These are phyloP conservation scores for Ichneumoninae sp. DNA, from an alignment of 2,888 invertebrate species.

Conservation along the genomic window DNA sequence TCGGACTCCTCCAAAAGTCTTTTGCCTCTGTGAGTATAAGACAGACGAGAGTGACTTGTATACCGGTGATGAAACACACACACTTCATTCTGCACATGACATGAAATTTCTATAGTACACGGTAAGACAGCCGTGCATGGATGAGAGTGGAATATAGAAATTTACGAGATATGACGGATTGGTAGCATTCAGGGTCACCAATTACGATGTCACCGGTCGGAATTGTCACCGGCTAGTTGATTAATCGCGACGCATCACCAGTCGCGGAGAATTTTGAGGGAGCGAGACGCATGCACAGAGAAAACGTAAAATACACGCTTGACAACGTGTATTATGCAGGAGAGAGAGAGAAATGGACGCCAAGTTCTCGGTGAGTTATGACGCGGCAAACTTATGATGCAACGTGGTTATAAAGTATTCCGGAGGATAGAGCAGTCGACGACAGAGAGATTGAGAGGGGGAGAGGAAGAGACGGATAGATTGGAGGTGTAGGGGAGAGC, in stretches of 20 bases:
- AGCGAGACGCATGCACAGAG: not conserved
- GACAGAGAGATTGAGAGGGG: constrained; percentile 19
- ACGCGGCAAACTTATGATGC: constrained; percentile 75
- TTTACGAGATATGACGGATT: constrained; percentile 63
- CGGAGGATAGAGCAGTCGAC: constrained; percentile 67
- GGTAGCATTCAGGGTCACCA: constrained; percentile 66
- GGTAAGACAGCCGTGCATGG: constrained; percentile 32
- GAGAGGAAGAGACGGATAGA: constrained; percentile 29
- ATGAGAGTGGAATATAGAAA: constrained; percentile 34
- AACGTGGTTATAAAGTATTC: constrained; percentile 76
- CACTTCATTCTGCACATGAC: too few species aligned
- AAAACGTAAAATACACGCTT: constrained; percentile 56
- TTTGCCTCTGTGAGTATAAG: constrained; percentile 18
- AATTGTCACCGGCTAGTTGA: constrained; percentile 65
- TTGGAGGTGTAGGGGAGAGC: not conserved
- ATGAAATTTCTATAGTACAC: constrained; percentile 41
- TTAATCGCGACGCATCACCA: constrained; percentile 60
- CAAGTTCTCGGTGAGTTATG: constrained; percentile 77
- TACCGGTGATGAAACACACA: not conserved
- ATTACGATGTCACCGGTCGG: constrained; percentile 61
- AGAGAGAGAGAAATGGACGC: constrained; percentile 73
- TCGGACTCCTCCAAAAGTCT: constrained; percentile 50
- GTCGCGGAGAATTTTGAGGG: constrained; percentile 6
- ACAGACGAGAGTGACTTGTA: constrained; percentile 2
- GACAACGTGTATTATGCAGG: constrained; percentile 44